phyloP scores from a whole-genome alignment of 2,888 invertebrate genomes.

The Erebia ligea region DNA sequence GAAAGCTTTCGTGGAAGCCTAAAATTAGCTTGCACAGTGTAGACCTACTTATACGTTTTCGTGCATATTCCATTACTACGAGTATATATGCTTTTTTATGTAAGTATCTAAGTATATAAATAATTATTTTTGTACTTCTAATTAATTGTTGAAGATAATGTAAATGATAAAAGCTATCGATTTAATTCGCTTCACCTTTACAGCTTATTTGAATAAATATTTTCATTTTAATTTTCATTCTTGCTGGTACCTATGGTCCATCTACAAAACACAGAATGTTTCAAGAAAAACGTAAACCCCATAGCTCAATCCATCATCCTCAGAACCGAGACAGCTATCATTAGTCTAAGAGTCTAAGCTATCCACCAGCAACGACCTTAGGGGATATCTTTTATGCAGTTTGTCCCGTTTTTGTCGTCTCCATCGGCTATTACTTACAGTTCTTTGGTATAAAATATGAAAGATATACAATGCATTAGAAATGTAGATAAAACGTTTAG shows the following conservation, averaged over 20 bases:
- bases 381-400: constrained; percentile 29
- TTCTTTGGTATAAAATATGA: constrained; percentile 8
- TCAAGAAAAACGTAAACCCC: neutral
- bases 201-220: too few relatives aligned
- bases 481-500: neutral
- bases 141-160: too few relatives aligned
- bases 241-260: neutral
- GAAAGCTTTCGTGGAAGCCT: constrained; percentile 11
- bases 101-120: too few relatives aligned
- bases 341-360: constrained; percentile 9
- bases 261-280: neutral
- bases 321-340: constrained; percentile 1
- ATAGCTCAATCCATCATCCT: neutral
- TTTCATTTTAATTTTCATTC: too few relatives aligned
- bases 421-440: constrained; percentile 37
- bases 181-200: too few relatives aligned
- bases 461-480: neutral
- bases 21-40: constrained; percentile 8
- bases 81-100: too few relatives aligned
- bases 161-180: too few relatives aligned
- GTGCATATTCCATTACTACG: neutral
- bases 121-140: too few relatives aligned
- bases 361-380: constrained; percentile 15
- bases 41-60: neutral
- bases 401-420: constrained; percentile 36